Evolutionary conservation across 2,888 invertebrate species (phyloP), one percentile per base, ranked within the genome.

Genomic region (Plebejus anna): DNA sequence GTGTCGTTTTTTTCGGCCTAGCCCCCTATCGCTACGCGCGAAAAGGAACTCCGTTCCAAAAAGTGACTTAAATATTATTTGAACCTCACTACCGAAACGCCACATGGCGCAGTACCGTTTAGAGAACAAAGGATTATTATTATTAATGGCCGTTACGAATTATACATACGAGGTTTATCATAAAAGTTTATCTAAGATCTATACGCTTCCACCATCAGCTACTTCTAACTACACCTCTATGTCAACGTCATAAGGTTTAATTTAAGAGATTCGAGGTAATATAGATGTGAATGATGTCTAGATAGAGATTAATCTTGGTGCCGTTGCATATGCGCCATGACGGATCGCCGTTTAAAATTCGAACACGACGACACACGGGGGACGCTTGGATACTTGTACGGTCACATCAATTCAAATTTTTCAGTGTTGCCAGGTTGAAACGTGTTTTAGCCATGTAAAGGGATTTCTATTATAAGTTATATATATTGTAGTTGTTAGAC

Each of bases 261-360:
- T 66, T 16, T 32, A 32, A 28, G 11, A 13, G 13, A 1, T 32
- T 11, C 11, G 2, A 32, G 32, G 66, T 13, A 36, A 66, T 4
- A 66, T 32, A 36, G 2, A 4, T 16, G 16, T 13, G 32, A 36
- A 32, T 32, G 66, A 32, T 13, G 11, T 32, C 32, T 36, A 66
- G 66, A 66, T 66, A 5, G 66, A 83, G 84, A 84, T 84, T 83
- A 82, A 83, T 83, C 82, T 78, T 66, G 80, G 79, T 32, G 32
- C 66, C 66, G 66, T 66, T 82, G 80, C 80, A 82, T 82, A 82
- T 82, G 84, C 75, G 82, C 84, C 86, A 86, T 90, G 90, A 90
- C 89, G 83, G 89, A 90, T 90, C 83, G 87, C 82, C 83, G 84
- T 85, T 84, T 83, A 82, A 83, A 83, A 82, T 84, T 83, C 85